Conservation (phyloP, 1,140 invertebrate species). For the Drosophila aff. region DNA sequence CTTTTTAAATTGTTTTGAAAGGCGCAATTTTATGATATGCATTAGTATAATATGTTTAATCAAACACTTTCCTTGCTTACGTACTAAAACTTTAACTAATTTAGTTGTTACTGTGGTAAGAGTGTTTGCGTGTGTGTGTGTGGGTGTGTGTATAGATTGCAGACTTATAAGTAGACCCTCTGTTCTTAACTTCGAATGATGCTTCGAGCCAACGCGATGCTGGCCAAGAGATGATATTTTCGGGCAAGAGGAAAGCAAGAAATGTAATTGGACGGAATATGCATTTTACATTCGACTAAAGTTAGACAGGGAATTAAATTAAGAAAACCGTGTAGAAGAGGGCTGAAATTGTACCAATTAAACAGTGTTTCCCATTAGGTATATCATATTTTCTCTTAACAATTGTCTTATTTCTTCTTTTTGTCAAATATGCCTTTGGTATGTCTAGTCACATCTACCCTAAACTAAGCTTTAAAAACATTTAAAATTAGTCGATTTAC, state of each 20-base stretch:
- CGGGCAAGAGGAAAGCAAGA: slow-evolving; percentile 78
- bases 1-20: slow-evolving; percentile 68
- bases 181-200: slow-evolving; percentile 45
- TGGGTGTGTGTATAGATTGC: slow-evolving; percentile 38
- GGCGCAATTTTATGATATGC: slow-evolving; percentile 85
- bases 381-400: slow-evolving; percentile 43
- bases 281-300: slow-evolving; percentile 77
- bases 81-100: slow-evolving; percentile 58
- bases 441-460: slow-evolving; percentile 78
- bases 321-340: slow-evolving; percentile 31
- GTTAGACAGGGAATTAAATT: slow-evolving; percentile 58
- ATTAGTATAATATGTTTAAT: slow-evolving; percentile 80
- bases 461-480: slow-evolving; percentile 74
- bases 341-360: slow-evolving; percentile 51
- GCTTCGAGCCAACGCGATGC: slow-evolving; percentile 31
- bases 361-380: slow-evolving; percentile 33
- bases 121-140: slow-evolving; percentile 34
- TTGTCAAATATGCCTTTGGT: slow-evolving; percentile 82
- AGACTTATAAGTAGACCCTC: slow-evolving; percentile 56
- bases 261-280: slow-evolving; percentile 83
- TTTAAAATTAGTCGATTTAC: slow-evolving; percentile 55
- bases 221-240: slow-evolving; percentile 33
- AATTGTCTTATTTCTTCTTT: slow-evolving; percentile 35
- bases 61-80: slow-evolving; percentile 49
- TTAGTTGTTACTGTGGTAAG: slow-evolving; percentile 37